Percentiles rank a stretch among this genome's conserved stretches.
Evolutionary conservation across 2,888 invertebrate genomes (phyloP).

Genomic region (Ormyrus thymus): DNA sequence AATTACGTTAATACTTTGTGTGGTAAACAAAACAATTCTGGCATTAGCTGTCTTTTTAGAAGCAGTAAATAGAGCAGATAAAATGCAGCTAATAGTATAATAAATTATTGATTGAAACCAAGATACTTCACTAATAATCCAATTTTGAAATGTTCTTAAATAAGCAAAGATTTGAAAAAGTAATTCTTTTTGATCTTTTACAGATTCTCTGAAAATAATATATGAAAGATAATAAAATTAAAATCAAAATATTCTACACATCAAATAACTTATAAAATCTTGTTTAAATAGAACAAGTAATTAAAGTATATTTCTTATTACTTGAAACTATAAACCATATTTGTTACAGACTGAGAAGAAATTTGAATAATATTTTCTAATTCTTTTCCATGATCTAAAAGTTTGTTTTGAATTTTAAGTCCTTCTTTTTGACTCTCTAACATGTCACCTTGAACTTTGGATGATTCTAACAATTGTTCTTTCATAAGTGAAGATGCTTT

Average conservation of each 20-base stretch:
- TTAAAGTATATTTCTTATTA: constrained; percentile 64
- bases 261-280: constrained; percentile 4
- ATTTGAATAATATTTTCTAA: constrained; percentile 75
- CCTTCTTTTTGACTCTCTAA: constrained; percentile 76
- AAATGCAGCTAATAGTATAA: constrained; percentile 76
- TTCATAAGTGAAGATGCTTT: constrained; percentile 73
- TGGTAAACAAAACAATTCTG: constrained; percentile 77
- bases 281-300: constrained; percentile 22
- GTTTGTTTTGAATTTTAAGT: constrained; percentile 75
- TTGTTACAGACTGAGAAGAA: constrained; percentile 74
- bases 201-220: constrained; percentile 73
- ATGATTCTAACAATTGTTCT: constrained; percentile 75
- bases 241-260: not conserved
- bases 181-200: constrained; percentile 77
- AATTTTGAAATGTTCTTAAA: constrained; percentile 77
- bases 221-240: constrained; percentile 19
- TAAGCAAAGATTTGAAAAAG: constrained; percentile 78
- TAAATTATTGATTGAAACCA: constrained; percentile 81
- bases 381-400: constrained; percentile 76
- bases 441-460: constrained; percentile 74
- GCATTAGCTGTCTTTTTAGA: constrained; percentile 77
- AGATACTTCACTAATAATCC: constrained; percentile 80
- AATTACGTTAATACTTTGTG: constrained; percentile 76
- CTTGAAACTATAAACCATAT: constrained; percentile 76
- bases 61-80: constrained; percentile 78